A percentile compares a stretch with the other conserved stretches of the same genome.
phyloP scores from a whole-genome alignment of 2,797 vertebrate species.

The Clangula hyemalis region DNA sequence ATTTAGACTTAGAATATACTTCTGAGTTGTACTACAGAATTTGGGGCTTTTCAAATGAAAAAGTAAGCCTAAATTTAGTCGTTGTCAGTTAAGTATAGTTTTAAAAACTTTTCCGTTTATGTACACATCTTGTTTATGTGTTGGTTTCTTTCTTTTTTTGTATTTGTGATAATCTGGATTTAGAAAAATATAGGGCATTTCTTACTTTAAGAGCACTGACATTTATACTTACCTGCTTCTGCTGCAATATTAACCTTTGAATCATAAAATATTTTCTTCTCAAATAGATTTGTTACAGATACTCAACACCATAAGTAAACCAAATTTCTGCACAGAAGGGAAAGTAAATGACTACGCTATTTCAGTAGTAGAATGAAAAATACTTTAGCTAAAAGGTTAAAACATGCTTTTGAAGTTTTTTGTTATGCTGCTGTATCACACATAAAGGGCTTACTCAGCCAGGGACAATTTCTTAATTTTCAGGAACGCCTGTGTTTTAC shows the following conservation, averaged over 20 bases:
- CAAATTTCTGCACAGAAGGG: slow-evolving; percentile 43
- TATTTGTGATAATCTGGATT: slow-evolving; percentile 1
- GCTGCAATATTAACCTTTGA: background rate
- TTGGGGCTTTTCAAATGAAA: slow-evolving; percentile 3
- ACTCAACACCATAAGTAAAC: background rate
- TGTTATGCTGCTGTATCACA: background rate
- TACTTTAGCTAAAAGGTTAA: background rate
- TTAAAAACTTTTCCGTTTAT: slow-evolving; percentile 19
- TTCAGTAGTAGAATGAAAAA: background rate
- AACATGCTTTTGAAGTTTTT: background rate
- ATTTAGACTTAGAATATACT: background rate
- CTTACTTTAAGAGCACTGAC: background rate
- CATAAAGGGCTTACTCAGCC: background rate
- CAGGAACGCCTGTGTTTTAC: background rate
- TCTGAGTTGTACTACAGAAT: background rate
- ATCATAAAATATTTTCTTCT: slow-evolving; percentile 35
- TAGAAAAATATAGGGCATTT: background rate
- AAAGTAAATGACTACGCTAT: background rate
- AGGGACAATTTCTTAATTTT: background rate
- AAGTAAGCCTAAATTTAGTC: slow-evolving; percentile 30
- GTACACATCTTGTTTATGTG: background rate
- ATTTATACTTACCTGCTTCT: slow-evolving; percentile 24
- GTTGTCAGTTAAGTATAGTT: slow-evolving; percentile 17
- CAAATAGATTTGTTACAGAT: slow-evolving; percentile 17
- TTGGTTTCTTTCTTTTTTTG: background rate